phyloP scores from a whole-genome alignment of 2,797 vertebrate genomes.

The Pseudocheirus occidentalis region DNA sequence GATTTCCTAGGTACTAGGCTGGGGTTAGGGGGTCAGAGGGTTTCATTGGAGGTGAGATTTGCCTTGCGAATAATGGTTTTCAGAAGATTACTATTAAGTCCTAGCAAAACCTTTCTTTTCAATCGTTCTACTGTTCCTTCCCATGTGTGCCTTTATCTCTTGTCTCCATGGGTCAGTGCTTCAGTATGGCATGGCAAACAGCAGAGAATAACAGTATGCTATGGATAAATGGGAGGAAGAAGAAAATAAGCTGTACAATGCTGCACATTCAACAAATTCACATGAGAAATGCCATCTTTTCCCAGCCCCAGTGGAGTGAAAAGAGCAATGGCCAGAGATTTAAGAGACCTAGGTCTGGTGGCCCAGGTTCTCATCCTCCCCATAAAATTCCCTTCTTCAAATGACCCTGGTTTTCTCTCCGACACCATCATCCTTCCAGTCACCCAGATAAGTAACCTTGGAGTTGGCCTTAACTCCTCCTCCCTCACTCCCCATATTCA shows the following conservation, averaged over 20 bases:
- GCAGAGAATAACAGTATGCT: neutral
- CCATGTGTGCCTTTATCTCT: neutral
- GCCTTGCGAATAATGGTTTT: constrained; percentile 1
- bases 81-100: neutral
- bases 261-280: neutral
- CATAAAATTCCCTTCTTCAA: neutral
- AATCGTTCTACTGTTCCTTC: neutral
- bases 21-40: neutral
- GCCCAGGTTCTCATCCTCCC: neutral
- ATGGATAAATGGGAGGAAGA: neutral
- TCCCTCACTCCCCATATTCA: neutral
- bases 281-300: neutral
- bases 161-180: neutral
- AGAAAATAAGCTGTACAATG: neutral
- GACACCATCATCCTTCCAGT: neutral
- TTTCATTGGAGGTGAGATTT: neutral
- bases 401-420: neutral
- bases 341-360: neutral
- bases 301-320: neutral
- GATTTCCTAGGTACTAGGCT: neutral
- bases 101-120: constrained; percentile 27
- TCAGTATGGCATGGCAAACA: neutral
- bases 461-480: neutral
- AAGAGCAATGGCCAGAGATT: neutral
- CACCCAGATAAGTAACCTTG: neutral